These are phyloP conservation scores for Spodoptera frugiperda DNA, from an alignment of 1,140 invertebrate genomes.

Conservation along the genomic window DNA sequence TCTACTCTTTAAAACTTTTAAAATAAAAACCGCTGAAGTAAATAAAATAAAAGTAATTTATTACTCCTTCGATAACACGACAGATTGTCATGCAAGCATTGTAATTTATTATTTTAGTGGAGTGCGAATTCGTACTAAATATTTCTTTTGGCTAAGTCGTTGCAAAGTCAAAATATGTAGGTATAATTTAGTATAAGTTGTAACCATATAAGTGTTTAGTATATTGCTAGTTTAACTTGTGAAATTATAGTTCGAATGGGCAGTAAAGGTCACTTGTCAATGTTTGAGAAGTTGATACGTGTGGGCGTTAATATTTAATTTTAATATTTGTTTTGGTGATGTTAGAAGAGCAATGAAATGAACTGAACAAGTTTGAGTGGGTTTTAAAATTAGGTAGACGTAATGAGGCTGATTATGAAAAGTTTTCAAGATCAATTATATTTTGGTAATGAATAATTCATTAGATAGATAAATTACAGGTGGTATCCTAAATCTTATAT, in stretches of 20 bases:
- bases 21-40: not conserved
- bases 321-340: no score
- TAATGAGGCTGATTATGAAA: no score
- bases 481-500: no score
- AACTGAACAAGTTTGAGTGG: no score
- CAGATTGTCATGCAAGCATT: slow-evolving; percentile 7
- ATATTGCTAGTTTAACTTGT: not conserved
- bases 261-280: slow-evolving; percentile 1
- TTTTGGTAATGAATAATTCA: no score
- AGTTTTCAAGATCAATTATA: no score
- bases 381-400: no score
- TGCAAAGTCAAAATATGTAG: slow-evolving; percentile 11
- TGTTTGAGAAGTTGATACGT: no score
- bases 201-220: not conserved
- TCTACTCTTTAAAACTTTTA: not conserved
- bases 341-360: no score
- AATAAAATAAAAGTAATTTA: slow-evolving; percentile 1
- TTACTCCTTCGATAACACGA: slow-evolving; percentile 11
- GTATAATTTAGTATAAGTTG: not conserved
- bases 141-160: not conserved
- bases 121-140: slow-evolving; percentile 4
- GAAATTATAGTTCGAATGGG: not conserved
- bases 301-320: no score
- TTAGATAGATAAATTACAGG: no score
- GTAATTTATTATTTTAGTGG: slow-evolving; percentile 15